Percentiles rank a stretch among this genome's conserved stretches.
Conservation (phyloP, 2,113 vertebrate genomes). For the Ictidomys tridecemlineatus region DNA sequence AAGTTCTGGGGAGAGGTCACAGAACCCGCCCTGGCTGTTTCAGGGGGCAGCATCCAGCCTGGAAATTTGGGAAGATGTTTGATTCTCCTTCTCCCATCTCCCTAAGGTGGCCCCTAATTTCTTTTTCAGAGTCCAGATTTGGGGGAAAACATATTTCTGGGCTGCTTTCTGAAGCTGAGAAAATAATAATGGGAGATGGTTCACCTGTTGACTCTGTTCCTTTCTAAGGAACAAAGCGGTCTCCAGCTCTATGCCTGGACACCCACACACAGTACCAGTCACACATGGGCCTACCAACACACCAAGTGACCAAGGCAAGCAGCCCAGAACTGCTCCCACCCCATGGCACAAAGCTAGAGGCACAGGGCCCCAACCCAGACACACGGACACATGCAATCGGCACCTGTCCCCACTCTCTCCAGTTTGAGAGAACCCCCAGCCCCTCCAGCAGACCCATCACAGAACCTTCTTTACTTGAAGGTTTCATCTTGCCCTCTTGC, state of each 20-base stretch:
- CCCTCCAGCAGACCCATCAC: neutral
- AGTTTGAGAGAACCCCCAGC: neutral
- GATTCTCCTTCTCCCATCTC: neutral
- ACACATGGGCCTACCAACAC: neutral
- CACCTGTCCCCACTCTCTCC: neutral
- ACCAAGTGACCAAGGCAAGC: neutral
- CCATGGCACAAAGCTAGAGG: neutral
- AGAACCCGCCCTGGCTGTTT: neutral
- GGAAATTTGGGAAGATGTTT: neutral
- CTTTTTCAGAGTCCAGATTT: neutral
- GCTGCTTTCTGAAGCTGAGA: neutral
- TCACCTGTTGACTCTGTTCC: neutral
- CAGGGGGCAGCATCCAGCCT: neutral
- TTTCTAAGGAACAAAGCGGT: neutral
- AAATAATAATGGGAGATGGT: neutral
- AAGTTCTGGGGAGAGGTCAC: neutral
- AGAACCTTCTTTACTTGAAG: neutral
- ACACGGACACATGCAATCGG: accelerated
- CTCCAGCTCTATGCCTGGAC: neutral
- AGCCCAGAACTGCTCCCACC: neutral
- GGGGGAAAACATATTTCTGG: neutral
- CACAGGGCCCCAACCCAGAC: no score
- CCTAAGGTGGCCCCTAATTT: neutral
- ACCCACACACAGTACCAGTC: no score
- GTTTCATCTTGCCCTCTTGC: neutral